Evolutionary conservation across 2,113 vertebrate species (phyloP), one percentile per base, ranked within the genome.

Genomic region (Neodon shergylaensis): DNA sequence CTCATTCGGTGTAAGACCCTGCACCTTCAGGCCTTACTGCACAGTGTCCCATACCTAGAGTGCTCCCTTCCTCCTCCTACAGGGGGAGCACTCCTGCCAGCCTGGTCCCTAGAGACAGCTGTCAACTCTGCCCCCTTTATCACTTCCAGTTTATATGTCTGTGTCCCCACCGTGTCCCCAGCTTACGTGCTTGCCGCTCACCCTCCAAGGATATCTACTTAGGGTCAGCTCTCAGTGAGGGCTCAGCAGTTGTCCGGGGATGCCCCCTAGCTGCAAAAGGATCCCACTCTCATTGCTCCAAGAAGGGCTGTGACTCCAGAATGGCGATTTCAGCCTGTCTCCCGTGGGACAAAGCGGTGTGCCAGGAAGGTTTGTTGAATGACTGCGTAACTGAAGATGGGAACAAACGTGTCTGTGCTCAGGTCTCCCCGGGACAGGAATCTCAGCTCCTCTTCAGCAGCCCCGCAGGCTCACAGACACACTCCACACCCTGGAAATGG

Each of bases 101-200:
- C 54, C 47, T 31, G 52, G 8, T 33, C 8, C 81, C 68, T 42
- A 70, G 16, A 0, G 2, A 63, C 70, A 52, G 83, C 54, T 0
- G 24, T 87, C 68, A 19, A n/a, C 70, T 70, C 65, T 42, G 52
- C 8, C 54, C 66, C 49, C 17, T 42, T 66, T 52, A 36, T 33
- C 7, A 4, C 31, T 70, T 61, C 21, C 22, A 0, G 36, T 10
- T 72, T 33, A 7, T 2, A 1, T 0, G 0, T 44, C 78, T 24
- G 13, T 58, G 26, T 47, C 39, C 36, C 65, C 0, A 5, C 36
- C 1, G 68, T 39, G 33, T 58, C 11, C 11, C n/a, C 22, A 1
- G 47, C 13, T 81, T 14, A 5, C 3, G 1, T 0, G 0, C 39
- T 73, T 21, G 19, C 10, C 19, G 39, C n/a, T 73, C 10, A 21